phyloP scores from a whole-genome alignment of 2,888 invertebrate genomes.

The Mamestra brassicae region DNA sequence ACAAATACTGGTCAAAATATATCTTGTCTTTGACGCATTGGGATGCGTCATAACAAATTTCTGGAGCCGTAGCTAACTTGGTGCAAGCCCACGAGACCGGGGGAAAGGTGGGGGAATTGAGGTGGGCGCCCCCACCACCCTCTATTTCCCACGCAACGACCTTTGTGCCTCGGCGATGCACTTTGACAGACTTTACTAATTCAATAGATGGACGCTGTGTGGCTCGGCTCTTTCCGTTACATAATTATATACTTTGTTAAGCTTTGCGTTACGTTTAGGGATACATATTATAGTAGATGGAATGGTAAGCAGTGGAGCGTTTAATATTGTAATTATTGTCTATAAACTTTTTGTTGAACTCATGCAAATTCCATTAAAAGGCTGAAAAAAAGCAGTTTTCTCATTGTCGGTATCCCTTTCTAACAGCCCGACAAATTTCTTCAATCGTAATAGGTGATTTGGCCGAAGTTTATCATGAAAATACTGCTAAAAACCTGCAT shows the following conservation, averaged over 20 bases:
- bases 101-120: slow-evolving; percentile 56
- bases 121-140: slow-evolving; percentile 72
- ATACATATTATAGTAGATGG: slow-evolving; percentile 20
- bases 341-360: slow-evolving; percentile 18
- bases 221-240: slow-evolving; percentile 79
- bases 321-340: slow-evolving; percentile 40
- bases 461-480: not conserved
- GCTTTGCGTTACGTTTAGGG: slow-evolving; percentile 41
- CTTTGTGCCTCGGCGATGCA: slow-evolving; percentile 90
- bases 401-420: not conserved
- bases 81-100: slow-evolving; percentile 83
- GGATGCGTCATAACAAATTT: slow-evolving; percentile 90
- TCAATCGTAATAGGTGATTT: not conserved
- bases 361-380: slow-evolving; percentile 11
- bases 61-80: slow-evolving; percentile 86
- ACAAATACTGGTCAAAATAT: slow-evolving; percentile 77
- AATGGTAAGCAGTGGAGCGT: slow-evolving; percentile 29
- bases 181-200: slow-evolving; percentile 91
- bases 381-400: not conserved
- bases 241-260: slow-evolving; percentile 73
- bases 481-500: not conserved
- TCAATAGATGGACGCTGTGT: slow-evolving; percentile 89
- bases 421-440: not conserved
- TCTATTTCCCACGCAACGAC: slow-evolving; percentile 90
- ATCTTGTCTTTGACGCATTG: slow-evolving; percentile 67